Conservation (phyloP, 2,113 vertebrate genomes). For the Hystrix brachyura region DNA sequence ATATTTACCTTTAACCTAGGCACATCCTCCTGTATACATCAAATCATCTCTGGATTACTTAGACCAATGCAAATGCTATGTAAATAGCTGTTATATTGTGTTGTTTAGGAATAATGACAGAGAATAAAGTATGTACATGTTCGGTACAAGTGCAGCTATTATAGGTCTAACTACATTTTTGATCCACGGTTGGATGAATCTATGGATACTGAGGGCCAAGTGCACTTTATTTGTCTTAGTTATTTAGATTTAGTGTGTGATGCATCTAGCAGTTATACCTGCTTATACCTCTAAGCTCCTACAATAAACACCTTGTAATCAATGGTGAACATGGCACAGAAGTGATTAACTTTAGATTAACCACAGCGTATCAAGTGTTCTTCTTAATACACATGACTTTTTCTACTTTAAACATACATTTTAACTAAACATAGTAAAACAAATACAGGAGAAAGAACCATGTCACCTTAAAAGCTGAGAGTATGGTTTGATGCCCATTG, state of each 20-base stretch:
- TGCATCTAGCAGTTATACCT: not conserved
- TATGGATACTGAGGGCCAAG: not conserved
- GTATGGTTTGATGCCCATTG: not conserved
- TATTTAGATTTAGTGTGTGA: not conserved
- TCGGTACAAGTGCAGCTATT: not conserved
- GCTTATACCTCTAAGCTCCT: not conserved
- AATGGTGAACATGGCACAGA: not conserved
- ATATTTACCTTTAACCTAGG: not conserved
- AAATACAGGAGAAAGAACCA: not conserved
- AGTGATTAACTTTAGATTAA: slow-evolving; percentile 22
- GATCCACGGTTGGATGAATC: not conserved
- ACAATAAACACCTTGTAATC: not conserved
- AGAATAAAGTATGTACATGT: not conserved
- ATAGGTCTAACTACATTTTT: no score
- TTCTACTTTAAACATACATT: not conserved
- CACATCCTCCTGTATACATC: not conserved
- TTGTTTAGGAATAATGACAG: not conserved
- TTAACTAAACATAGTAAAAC: not conserved
- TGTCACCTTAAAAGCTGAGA: not conserved
- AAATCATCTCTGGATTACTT: not conserved
- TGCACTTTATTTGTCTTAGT: not conserved
- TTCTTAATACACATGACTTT: not conserved
- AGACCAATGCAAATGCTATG: not conserved
- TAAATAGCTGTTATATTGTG: not conserved
- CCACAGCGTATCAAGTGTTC: not conserved